Conservation (phyloP, 1,140 invertebrate species). For the Glossosoma conforme region DNA sequence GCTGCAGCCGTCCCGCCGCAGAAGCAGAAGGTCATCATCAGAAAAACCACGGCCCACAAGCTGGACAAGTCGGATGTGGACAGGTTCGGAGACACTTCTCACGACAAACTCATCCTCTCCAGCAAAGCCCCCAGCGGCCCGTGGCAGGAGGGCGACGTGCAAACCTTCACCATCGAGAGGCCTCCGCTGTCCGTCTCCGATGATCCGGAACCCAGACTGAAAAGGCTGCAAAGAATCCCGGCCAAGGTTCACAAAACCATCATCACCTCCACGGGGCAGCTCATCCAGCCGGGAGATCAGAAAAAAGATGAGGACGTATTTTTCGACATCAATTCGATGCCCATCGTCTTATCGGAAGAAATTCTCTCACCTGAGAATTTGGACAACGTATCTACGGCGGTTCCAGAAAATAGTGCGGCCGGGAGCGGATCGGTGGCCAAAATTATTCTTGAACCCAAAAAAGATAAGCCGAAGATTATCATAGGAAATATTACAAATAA, state of each 20-base stretch:
- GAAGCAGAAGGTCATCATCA: conserved; percentile 48
- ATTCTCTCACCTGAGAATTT: conserved; percentile 41
- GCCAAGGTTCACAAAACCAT: conserved; percentile 14
- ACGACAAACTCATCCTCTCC: conserved; percentile 45
- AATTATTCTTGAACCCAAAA: conserved; percentile 1
- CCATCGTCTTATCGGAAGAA: conserved; percentile 64
- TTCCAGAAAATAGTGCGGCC: not conserved
- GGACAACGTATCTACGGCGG: conserved; percentile 2
- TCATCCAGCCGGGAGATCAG: conserved; percentile 8
- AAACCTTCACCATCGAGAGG: conserved; percentile 45
- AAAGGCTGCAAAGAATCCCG: not conserved
- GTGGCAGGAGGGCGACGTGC: conserved; percentile 38
- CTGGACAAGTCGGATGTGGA: conserved; percentile 5
- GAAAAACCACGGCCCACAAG: conserved; percentile 38
- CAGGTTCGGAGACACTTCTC: conserved; percentile 26
- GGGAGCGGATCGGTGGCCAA: not conserved
- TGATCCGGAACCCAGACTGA: conserved; percentile 35
- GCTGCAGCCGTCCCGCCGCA: conserved; percentile 33
- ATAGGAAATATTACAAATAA: not conserved
- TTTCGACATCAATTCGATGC: conserved; percentile 69
- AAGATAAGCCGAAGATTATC: not conserved
- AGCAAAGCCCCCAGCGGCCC: conserved; percentile 35
- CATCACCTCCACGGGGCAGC: conserved; percentile 15
- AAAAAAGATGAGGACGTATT: conserved; percentile 51
- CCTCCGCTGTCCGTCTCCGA: conserved; percentile 30